These are phyloP conservation scores for Leptocoma aspasia DNA, from an alignment of 2,113 vertebrate species.

Conservation along the genomic window DNA sequence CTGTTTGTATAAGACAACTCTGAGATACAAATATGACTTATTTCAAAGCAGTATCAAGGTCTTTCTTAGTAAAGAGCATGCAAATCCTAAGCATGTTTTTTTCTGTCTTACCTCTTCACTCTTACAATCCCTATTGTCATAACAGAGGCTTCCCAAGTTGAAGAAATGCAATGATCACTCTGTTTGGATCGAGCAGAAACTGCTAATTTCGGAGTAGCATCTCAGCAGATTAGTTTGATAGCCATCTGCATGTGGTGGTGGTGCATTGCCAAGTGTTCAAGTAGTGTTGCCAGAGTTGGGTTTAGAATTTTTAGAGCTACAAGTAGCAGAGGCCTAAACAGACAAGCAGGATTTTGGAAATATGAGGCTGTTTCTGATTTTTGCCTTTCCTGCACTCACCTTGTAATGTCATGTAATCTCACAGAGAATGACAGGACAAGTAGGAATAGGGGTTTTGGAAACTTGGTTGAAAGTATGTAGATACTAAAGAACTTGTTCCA, in stretches of 20 bases:
- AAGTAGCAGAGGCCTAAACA: background rate
- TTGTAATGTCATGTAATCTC: background rate
- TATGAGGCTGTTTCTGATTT: background rate
- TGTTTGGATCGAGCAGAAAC: background rate
- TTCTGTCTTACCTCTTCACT: background rate
- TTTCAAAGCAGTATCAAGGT: background rate
- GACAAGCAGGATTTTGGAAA: background rate
- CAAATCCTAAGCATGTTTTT: background rate
- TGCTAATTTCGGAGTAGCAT: background rate
- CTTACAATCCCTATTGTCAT: background rate
- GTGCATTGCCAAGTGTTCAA: background rate
- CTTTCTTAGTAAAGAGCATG: background rate
- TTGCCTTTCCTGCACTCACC: background rate
- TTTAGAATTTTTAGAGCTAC: background rate
- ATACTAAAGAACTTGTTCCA: background rate
- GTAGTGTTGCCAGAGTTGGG: background rate
- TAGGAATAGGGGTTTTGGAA: background rate
- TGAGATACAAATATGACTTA: background rate
- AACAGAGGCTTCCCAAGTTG: background rate
- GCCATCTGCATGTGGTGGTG: background rate
- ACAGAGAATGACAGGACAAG: background rate
- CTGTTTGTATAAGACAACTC: background rate
- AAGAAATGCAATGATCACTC: background rate
- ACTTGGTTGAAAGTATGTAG: background rate
- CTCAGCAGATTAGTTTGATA: slow-evolving; percentile 10